Percentiles rank a stretch among this genome's conserved stretches.
Conservation (phyloP, 2,888 invertebrate species). For the Thymelicus acteon region DNA sequence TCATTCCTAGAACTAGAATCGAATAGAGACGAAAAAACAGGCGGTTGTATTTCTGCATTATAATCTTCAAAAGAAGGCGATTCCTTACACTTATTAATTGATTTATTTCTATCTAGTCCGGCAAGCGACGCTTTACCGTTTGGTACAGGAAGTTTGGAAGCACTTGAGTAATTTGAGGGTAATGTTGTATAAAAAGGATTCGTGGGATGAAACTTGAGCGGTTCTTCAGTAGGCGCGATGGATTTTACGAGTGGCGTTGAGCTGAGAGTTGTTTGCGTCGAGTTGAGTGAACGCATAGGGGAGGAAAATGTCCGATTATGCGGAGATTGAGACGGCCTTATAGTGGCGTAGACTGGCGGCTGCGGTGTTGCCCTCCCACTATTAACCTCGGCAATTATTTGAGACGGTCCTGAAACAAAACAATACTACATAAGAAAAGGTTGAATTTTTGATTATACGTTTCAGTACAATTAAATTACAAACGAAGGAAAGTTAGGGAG, state of each 20-base stretch:
- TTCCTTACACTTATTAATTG: constrained; percentile 61
- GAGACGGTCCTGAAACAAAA: constrained; percentile 76
- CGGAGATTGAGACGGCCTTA: constrained; percentile 65
- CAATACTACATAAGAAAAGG: constrained; percentile 14
- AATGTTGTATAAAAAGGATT: constrained; percentile 81
- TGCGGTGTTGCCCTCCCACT: constrained; percentile 68
- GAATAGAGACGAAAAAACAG: constrained; percentile 55
- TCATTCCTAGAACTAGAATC: constrained; percentile 59
- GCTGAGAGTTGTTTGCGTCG: constrained; percentile 63
- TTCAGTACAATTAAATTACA: too few species aligned
- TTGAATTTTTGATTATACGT: not conserved
- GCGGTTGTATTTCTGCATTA: constrained; percentile 61
- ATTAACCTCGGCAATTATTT: constrained; percentile 68
- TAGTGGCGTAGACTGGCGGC: constrained; percentile 77
- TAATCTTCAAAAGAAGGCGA: constrained; percentile 55
- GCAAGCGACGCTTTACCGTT: constrained; percentile 66
- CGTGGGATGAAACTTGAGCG: constrained; percentile 74
- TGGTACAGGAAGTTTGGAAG: constrained; percentile 76
- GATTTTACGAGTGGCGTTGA: constrained; percentile 70
- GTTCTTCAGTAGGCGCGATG: constrained; percentile 60
- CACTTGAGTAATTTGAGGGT: constrained; percentile 71
- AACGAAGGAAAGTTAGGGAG: too few species aligned
- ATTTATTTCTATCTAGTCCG: constrained; percentile 67
- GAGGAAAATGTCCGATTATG: constrained; percentile 59
- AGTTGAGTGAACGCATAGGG: constrained; percentile 61